Base-by-base conservation (phyloP, 2,888 invertebrate species). In the Stegophylla sp. region DNA sequence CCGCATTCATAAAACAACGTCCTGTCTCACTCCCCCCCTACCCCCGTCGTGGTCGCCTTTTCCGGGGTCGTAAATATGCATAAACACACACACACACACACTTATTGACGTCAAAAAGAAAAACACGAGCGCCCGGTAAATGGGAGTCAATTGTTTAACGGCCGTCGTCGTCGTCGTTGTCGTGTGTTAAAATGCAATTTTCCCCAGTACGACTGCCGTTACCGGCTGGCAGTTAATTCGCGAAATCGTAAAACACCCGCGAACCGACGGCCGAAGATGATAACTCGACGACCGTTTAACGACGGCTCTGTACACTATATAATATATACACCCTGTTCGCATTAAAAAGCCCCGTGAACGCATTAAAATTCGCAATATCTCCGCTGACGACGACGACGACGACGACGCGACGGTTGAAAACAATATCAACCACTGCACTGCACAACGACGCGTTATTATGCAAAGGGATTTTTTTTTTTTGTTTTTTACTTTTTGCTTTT, bases 131-230 rank as follows among this genome's bases (percentile, higher is more conserved):
- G 79, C 69, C 48, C 79, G 61, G 79, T 48, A 61, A 79, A 71
- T 41, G 69, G 71, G 48, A 79, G 79, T 79, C 79, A 71, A 79
- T 79, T 71, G 79, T 71, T 79, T 79, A 79, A 79, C 71, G 79
- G 45, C 71, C 67, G 53, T 56, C 71, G 67, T 63, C 34, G 34
- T 7, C 61, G 63, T 61, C 48, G 61, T 20, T 63, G 45, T 26
- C 61, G 79, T 63, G 61, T 63, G 79, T 79, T 79, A 79, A 79
- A 79, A 71, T 28, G 79, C 79, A 28, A 79, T 79, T 79, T 79
- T 79, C 71, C n/a, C 45, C 59, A 61, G 61, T 79, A 34, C 69
- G 61, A 79, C 79, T 20, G 77, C 59, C 69, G 66, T 61, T 59
- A 34, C 7, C 34, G 34, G 34, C 34, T n/a, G 77, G 59, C 69